Conservation (phyloP, 2,797 vertebrate species). For the Odontamblyopus rebecca region DNA sequence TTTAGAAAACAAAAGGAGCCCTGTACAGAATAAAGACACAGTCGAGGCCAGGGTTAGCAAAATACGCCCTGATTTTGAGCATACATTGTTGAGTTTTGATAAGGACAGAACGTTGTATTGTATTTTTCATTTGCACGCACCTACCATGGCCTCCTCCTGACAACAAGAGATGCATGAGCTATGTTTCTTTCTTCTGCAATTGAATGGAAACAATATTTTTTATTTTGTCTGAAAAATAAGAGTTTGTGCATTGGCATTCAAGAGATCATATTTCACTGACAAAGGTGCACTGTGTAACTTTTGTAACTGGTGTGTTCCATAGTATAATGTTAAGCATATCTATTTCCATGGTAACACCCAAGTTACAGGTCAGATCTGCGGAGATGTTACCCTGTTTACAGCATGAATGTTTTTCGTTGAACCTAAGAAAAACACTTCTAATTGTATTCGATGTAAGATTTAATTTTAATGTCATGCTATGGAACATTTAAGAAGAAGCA, state of each 20-base stretch:
- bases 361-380: too few species aligned
- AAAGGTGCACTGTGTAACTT: too few species aligned
- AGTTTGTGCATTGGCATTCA: not conserved
- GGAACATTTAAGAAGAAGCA: too few species aligned
- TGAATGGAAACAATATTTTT: conserved; percentile 33
- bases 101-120: conserved; percentile 7
- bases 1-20: conserved; percentile 16
- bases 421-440: too few species aligned
- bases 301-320: too few species aligned
- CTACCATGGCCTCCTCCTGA: conserved; percentile 12
- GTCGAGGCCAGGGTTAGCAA: not conserved
- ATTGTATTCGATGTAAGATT: too few species aligned
- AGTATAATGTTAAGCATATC: too few species aligned
- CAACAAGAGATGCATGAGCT: conserved; percentile 14
- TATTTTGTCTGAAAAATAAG: conserved; percentile 19
- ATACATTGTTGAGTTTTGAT: conserved; percentile 12
- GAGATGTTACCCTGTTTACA: too few species aligned
- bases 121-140: conserved; percentile 6
- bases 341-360: too few species aligned
- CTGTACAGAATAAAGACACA: not conserved
- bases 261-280: not conserved
- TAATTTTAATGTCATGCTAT: too few species aligned
- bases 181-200: conserved; percentile 2
- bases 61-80: conserved; percentile 25
- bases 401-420: too few species aligned